Evolutionary conservation across 1,140 invertebrate genomes (phyloP), one percentile per base, ranked within the genome.

Genomic region (Diorhabda sublineata): DNA sequence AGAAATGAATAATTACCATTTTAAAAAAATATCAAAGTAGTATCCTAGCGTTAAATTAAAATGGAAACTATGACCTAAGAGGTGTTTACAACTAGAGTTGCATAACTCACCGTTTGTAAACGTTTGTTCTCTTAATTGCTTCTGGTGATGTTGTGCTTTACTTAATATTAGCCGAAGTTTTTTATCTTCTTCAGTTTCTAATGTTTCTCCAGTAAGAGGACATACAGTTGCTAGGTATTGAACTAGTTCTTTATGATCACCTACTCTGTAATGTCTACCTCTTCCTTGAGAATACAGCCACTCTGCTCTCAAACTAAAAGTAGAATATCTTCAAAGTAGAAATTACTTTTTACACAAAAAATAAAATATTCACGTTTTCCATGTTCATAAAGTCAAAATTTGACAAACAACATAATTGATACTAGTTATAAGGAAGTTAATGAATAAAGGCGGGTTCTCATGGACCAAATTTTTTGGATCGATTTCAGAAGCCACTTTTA

Each of bases 281-380:
- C 92, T 88, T 42, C 94, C 94, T 84, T 97, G 95, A 72, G 93
- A 95, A 81, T 95, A 96, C 59, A 97, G 82, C 95, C 95, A 97
- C 80, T 97, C 94, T n/a, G 93, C 94, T 84, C 95, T 93, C 68
- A 96, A 85, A 80, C 94, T 95, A 81, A 60, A 83, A 70, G 26
- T 26, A 26, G 26, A 26, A 26, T 26, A 26, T 26, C 26, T 26
- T 26, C 26, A 59, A 58, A 45, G 43, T 60, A 67, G 2, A 52
- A 47, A 52, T 61, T 9, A 60, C n/a, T 26, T 26, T 26, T 45
- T n/a, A 67, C 4, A 44, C 42, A 44, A 68, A 42, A 11, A 41
- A 8, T 45, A 63, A 60, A 42, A 26, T 60, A 43, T 61, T 68
- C 5, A 41, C 26, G 26, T 26, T 26, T 26, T 26, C 0, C 26